Evolutionary conservation across 2,888 invertebrate genomes (phyloP).

Genomic region (Aplocera efformata): DNA sequence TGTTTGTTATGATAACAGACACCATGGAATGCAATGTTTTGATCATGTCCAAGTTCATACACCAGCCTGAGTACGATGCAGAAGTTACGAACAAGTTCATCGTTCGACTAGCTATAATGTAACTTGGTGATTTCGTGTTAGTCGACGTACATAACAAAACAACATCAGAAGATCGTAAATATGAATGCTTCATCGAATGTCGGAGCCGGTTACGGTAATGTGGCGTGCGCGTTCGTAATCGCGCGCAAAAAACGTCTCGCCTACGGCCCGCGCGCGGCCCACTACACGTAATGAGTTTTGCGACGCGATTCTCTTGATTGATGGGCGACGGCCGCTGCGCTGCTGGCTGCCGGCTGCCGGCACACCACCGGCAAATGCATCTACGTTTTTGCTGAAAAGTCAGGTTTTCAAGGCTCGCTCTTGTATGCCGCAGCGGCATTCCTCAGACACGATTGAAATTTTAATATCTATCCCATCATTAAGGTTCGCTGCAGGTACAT

Average conservation of each 20-base stretch:
- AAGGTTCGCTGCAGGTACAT: background rate
- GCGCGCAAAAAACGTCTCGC: constrained; percentile 13
- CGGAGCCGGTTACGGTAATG: constrained; percentile 20
- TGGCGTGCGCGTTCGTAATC: constrained; percentile 12
- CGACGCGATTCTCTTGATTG: constrained; percentile 24
- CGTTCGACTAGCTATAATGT: too few species aligned
- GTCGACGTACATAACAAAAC: constrained; percentile 7
- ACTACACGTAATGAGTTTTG: constrained; percentile 19
- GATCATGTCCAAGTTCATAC: background rate
- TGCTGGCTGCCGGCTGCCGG: too few species aligned
- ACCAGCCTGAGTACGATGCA: too few species aligned
- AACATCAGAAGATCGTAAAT: constrained; percentile 14
- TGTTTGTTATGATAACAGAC: background rate
- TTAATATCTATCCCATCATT: background rate
- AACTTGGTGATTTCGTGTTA: too few species aligned
- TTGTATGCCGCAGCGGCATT: constrained; percentile 11
- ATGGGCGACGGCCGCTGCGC: constrained; percentile 18
- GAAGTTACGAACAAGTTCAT: too few species aligned
- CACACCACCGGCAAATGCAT: constrained; percentile 16
- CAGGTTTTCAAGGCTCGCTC: constrained; percentile 6
- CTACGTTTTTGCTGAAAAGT: constrained; percentile 11
- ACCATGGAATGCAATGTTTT: constrained; percentile 1
- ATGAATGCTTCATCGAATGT: constrained; percentile 17
- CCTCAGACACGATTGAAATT: background rate
- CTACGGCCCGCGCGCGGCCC: background rate